Base-by-base conservation (phyloP, 2,797 vertebrate genomes). In the Phrynocephalus vlangalii region DNA sequence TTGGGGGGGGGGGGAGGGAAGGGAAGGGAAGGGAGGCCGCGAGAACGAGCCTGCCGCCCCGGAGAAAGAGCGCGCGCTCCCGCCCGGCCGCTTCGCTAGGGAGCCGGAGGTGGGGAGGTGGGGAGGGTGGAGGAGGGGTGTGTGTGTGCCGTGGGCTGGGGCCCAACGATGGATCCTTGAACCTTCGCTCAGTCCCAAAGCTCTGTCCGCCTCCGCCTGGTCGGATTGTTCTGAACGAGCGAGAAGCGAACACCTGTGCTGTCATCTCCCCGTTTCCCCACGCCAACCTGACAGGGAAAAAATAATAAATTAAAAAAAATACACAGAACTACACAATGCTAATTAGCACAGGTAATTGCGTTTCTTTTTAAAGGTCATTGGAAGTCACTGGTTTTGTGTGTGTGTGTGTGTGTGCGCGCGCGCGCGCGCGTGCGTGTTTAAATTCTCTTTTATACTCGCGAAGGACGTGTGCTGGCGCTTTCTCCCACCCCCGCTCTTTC, bases 261-360 rank as follows among this genome's bases (percentile, higher is more conserved):
- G 56, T 18, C 33, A 13, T 33, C 56, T 38, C 15, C 20, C 26
- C 30, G 3, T 24, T 9, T 10, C 73, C 28, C 22, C 26, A 16
- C 26, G 10, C 20, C 60, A 18, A 3, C n/a, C 1, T 11, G 30
- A 44, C 48, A n/a, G 44, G 7, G 3, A 28, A 26, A 18, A 18
- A 82, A 81, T 6, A 67, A 67, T 2, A 44, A 44, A 26, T 18
- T 38, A 44, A 56, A 56, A 56, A 56, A 56, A 66, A 48, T n/a
- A 48, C 6, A 48, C 22, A 67, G 30, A 56, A 24, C 30, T n/a
- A 38, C 44, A 56, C 89, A 92, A 93, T 80, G 92, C 92, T 95
- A 91, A 96, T 96, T 94, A 92, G 87, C 90, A 88, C 93, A 96
- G 94, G 96, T 96, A 96, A 96, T 96, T 96, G 95, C 94, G 52